These are phyloP conservation scores for Formicarius rufipectus DNA, from an alignment of 2,113 vertebrate genomes.

Conservation along the genomic window DNA sequence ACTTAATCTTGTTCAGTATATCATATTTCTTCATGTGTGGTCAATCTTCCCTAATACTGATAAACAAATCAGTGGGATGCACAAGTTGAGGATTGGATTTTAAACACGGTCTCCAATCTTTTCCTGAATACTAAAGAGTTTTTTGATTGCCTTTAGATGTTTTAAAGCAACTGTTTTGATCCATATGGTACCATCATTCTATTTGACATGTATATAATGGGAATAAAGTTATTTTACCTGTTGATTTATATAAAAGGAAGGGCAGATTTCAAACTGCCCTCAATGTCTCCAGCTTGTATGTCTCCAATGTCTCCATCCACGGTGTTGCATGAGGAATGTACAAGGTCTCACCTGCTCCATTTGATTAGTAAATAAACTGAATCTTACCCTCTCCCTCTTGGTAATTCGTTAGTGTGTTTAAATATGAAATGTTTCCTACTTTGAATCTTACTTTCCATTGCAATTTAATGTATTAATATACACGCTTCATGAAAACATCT, in stretches of 20 bases:
- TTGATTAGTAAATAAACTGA: neutral
- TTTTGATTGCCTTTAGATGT: neutral
- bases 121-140: neutral
- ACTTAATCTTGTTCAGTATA: neutral
- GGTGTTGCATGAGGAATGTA: neutral
- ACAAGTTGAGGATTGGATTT: neutral
- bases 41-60: neutral
- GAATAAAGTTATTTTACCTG: neutral
- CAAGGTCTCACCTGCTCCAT: neutral
- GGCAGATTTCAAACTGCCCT: neutral
- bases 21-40: conserved; percentile 15
- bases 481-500: neutral
- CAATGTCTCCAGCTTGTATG: neutral
- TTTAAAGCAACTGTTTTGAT: neutral
- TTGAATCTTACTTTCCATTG: neutral
- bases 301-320: too few relatives aligned
- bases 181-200: neutral
- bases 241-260: neutral
- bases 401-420: neutral
- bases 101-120: neutral
- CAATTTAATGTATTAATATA: neutral
- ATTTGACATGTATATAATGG: neutral
- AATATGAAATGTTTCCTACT: neutral
- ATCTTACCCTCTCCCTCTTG: neutral
- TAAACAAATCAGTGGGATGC: neutral